These are phyloP conservation scores for Enhydra lutris DNA, from an alignment of 2,113 vertebrate species.

Conservation along the genomic window DNA sequence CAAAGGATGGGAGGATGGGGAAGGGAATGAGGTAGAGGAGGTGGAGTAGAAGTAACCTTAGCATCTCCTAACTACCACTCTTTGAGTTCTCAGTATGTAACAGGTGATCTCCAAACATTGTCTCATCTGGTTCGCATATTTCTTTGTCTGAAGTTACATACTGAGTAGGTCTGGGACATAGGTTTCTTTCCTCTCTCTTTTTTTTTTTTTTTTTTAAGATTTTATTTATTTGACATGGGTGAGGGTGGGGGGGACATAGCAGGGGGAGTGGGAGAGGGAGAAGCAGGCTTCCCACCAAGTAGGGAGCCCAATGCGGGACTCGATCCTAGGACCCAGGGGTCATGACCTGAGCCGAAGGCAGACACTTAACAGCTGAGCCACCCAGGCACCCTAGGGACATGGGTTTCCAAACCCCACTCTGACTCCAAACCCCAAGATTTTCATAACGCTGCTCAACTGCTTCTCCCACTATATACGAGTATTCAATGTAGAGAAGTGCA, in stretches of 20 bases:
- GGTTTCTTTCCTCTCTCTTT: background rate
- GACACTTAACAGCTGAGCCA: too few species aligned
- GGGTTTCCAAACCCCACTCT: background rate
- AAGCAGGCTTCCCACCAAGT: too few species aligned
- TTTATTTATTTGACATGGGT: too few species aligned
- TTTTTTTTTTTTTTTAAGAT: too few species aligned
- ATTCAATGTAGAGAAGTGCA: background rate
- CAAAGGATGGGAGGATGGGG: background rate
- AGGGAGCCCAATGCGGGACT: too few species aligned
- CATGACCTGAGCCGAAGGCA: too few species aligned
- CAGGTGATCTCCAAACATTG: background rate
- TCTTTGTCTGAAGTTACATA: background rate
- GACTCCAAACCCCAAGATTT: background rate
- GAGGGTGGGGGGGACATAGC: too few species aligned
- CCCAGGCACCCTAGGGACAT: too few species aligned
- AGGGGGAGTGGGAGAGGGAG: too few species aligned
- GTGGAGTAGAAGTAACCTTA: background rate
- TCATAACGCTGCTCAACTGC: background rate
- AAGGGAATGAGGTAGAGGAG: background rate
- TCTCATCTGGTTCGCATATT: background rate
- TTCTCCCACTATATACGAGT: background rate
- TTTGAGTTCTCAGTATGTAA: background rate
- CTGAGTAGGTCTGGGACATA: background rate
- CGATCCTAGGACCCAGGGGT: too few species aligned
- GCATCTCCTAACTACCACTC: background rate